Evolutionary conservation across 1,140 invertebrate species (phyloP), one percentile per base, ranked within the genome.

Genomic region (Phymastichus coffea): DNA sequence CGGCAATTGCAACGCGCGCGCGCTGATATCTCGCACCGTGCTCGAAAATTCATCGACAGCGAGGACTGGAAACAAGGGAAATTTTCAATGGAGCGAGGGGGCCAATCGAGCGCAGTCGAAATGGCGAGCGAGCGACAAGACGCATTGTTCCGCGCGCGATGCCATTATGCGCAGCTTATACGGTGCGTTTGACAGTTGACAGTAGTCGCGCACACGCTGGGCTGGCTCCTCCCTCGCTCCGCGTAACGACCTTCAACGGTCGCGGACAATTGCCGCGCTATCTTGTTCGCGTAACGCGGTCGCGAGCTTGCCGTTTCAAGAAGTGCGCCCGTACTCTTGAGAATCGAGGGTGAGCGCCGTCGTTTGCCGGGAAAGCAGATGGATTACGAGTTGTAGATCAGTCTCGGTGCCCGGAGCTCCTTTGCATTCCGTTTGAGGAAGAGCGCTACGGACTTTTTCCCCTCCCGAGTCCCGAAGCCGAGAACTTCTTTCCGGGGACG

Each of bases 121-220:
- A 12, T 12, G 28, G 28, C 28, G 28, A 33, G 12, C 28, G 28
- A 33, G 28, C 28, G 26, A 22, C 28, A 56, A 56, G 53, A 56
- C 22, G 43, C 53, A 56, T 56, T 54, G 52, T 54, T 26, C 38
- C 22, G 22, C 52, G 30, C 14, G 30, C 30, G 6, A 33, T 33
- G 30, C 7, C 14, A 14, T 33, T 33, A 14, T 33, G 14, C 6
- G 30, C 14, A 14, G 14, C 7, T 6, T 33, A 14, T 33, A 40
- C 4, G 15, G 55, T 57, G 55, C 35, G 35, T 49, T 41, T 49
- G 55, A 57, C 55, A 57, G 55, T 40, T 57, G 55, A 57, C 55
- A 22, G 46, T 35, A 2, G 9, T 15, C 43, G 28, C 30, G 14
- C 26, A 10, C 38, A 6, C 38, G 17, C 17, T 33, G 38, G 6